Percentiles rank a stretch among this genome's conserved stretches.
Conservation (phyloP, 2,888 invertebrate species). For the Octodonta nipae region DNA sequence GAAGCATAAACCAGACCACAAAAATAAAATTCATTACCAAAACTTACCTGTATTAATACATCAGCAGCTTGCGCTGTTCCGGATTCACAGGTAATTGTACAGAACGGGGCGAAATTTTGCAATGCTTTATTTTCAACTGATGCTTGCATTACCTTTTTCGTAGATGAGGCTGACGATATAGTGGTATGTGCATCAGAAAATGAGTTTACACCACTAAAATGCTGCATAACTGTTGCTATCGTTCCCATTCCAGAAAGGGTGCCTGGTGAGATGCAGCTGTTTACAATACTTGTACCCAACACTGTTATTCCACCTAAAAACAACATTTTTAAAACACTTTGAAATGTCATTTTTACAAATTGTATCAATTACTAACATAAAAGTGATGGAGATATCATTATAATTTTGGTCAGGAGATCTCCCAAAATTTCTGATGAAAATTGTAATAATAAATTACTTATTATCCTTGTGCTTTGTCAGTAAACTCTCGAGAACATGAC, state of each 20-base stretch:
- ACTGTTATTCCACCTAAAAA: slow-evolving; percentile 51
- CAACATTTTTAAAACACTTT: no score
- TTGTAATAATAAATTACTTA: no score
- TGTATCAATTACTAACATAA: no score
- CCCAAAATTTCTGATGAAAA: no score
- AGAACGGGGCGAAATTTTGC: slow-evolving; percentile 81
- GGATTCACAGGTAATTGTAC: slow-evolving; percentile 40
- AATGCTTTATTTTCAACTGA: slow-evolving; percentile 56
- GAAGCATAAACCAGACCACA: no score
- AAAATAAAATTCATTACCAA: slow-evolving; percentile 24
- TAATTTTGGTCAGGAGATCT: no score
- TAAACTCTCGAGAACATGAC: no score
- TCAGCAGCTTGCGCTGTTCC: slow-evolving; percentile 76
- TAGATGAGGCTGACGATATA: slow-evolving; percentile 23
- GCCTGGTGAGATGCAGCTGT: slow-evolving; percentile 57
- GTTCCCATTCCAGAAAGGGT: slow-evolving; percentile 42
- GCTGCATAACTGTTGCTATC: slow-evolving; percentile 46
- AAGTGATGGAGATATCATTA: no score
- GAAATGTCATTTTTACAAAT: no score
- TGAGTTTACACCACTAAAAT: slow-evolving; percentile 42
- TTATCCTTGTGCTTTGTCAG: no score
- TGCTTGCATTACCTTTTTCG: slow-evolving; percentile 32
- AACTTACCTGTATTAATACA: slow-evolving; percentile 67
- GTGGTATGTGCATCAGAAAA: background rate
- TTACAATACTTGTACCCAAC: slow-evolving; percentile 65